These are phyloP conservation scores for Nephrotoma guestfalica DNA, from an alignment of 2,888 invertebrate species.

Conservation along the genomic window DNA sequence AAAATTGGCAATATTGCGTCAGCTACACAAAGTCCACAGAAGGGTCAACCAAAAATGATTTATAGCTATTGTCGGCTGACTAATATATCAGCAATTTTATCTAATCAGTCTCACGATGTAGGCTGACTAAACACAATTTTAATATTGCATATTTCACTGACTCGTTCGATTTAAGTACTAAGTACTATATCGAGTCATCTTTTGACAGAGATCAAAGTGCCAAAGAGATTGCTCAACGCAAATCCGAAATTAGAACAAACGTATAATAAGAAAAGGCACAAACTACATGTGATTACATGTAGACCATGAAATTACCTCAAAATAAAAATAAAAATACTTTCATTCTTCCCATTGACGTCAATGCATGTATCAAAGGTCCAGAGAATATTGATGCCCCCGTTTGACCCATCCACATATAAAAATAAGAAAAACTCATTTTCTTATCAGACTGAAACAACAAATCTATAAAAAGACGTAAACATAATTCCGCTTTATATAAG, in stretches of 20 bases:
- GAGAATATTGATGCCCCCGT: neutral
- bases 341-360: neutral
- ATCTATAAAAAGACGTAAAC: neutral
- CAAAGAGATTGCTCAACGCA: neutral
- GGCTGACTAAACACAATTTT: neutral
- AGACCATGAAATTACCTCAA: neutral
- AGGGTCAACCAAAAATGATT: neutral
- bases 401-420: neutral
- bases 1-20: neutral
- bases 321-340: neutral
- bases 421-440: neutral
- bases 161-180: neutral
- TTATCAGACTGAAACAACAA: neutral
- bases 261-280: neutral
- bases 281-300: neutral
- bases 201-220: neutral
- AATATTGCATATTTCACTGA: neutral
- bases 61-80: neutral
- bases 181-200: neutral
- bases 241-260: neutral
- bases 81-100: neutral
- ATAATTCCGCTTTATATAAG: neutral
- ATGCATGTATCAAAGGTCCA: neutral
- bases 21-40: neutral
- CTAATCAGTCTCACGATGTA: neutral